Base-by-base conservation (phyloP, 2,797 vertebrate species). In the Cuculus canorus region DNA sequence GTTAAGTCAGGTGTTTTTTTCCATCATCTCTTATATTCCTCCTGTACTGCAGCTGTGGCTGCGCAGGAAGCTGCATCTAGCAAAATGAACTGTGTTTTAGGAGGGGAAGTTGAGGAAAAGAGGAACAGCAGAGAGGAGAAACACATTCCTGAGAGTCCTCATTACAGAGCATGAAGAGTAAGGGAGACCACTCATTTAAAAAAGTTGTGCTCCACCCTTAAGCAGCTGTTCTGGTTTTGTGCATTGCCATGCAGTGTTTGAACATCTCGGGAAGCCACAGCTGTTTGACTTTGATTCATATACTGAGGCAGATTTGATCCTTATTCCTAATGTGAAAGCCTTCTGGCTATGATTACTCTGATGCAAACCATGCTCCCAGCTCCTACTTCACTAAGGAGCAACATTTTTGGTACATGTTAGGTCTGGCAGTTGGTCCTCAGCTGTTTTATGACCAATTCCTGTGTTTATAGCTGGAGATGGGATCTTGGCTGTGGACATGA, bases 151-250 rank as follows among this genome's bases (percentile, higher is more conserved):
- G 52, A 56, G 73, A 83, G 43, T 68, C 77, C 43, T 53, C 2
- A 4, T 82, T 95, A 60, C 0, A 3, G 50, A 88, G 54, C 80
- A 28, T 73, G 91, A 70, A 75, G 87, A 33, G 25, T n/a, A 41
- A 2, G 17, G 53, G 50, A 82, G 39, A n/a, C 52, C 43, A 35
- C 47, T 90, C 61, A 10, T 39, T 86, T 87, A 6, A 28, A 30
- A 57, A 78, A 88, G 53, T 13, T 83, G 59, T 96, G 35, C 69
- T 86, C 91, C 82, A 52, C 93, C 95, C 92, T 86, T 75, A 21
- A 75, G 72, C 92, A 95, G 92, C 92, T 96, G 87, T 84, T 90
- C 59, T 96, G 54, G 52, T 72, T 94, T 92, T 86, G 27, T 87
- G 69, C 0, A 0, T 78, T 92, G 79, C 86, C 72, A 27, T 25